Base-by-base conservation (phyloP, 1,140 invertebrate species). In the Lucilia sericata region DNA sequence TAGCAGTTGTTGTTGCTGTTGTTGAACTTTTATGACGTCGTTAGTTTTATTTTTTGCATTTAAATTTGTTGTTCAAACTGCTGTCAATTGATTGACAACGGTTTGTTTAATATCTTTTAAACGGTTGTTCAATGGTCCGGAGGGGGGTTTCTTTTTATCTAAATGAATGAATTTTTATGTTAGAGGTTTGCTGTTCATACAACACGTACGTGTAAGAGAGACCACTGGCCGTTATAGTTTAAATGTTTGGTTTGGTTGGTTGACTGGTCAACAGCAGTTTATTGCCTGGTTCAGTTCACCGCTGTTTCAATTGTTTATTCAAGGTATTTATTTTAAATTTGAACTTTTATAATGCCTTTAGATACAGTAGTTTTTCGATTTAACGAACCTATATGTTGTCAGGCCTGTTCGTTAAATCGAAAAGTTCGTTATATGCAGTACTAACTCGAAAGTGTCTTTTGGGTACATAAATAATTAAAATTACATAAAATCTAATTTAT, bases 11-110 rank as follows among this genome's bases (percentile, higher is more conserved):
- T n/a, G n/a, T n/a, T n/a, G n/a, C n/a, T 42, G 42, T 42, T 42
- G 42, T 42, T 8, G 42, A 0, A 42, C 5, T 42, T 2, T 7
- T 42, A 7, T 42, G 42, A 42, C 42, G 42, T 42, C 42, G 42
- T 42, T 42, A 42, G 42, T 42, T 42, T 42, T 42, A 42, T 60
- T 60, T 60, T n/a, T 60, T n/a, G 14, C 55, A 17, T 17, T 7
- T 17, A 60, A 60, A 60, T 17, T n/a, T 30, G 25, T 30, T 30
- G 1, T 7, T n/a, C 51, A 5, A 60, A 60, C 10, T 60, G 13
- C 17, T 60, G 49, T 10, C 19, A 51, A 60, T 55, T 82, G 80
- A 82, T 82, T 51, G 49, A 55, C 80, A 82, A 51, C 80, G 49
- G 49, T 78, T 78, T 42, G 7, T 78, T 78, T 47, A 42, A 19